Conservation (phyloP, 2,888 invertebrate species). For the Caenorhabditis sinica region DNA sequence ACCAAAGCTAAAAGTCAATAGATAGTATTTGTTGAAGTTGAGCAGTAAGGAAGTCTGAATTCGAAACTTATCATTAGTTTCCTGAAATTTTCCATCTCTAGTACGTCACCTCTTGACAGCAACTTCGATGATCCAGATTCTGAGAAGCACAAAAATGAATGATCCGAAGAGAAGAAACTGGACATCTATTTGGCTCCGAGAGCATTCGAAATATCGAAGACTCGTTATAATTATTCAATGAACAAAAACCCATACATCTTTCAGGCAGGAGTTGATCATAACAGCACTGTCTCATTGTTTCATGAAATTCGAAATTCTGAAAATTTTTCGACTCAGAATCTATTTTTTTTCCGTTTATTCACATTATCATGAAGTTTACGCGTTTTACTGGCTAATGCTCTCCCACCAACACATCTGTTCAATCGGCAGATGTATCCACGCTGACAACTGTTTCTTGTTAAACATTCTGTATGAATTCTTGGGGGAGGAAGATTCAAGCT, state of each 20-base stretch:
- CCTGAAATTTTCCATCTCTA: no score
- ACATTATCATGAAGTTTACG: not conserved
- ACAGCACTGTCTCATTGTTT: slow-evolving; percentile 41
- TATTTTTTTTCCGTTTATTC: not conserved
- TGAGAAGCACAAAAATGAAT: slow-evolving; percentile 44
- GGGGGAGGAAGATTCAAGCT: slow-evolving; percentile 52
- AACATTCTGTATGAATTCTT: slow-evolving; percentile 49
- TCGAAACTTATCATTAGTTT: no score
- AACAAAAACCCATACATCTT: slow-evolving; percentile 41
- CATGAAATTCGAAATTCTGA: not conserved
- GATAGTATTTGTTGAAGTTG: not conserved
- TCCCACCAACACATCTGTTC: slow-evolving; percentile 41
- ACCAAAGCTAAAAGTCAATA: no score
- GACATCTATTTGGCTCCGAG: slow-evolving; percentile 41
- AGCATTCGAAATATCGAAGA: slow-evolving; percentile 40
- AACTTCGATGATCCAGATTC: slow-evolving; percentile 22
- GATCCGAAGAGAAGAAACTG: not conserved
- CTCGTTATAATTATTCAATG: slow-evolving; percentile 30
- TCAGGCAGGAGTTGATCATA: not conserved
- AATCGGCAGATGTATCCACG: slow-evolving; percentile 44
- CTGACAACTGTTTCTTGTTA: slow-evolving; percentile 49
- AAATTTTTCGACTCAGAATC: not conserved
- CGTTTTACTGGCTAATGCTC: slow-evolving; percentile 32
- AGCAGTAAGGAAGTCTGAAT: no score
- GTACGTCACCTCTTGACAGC: slow-evolving; percentile 27